Evolutionary conservation across 2,113 vertebrate species (phyloP).

Genomic region (Dolichotis patagonum): DNA sequence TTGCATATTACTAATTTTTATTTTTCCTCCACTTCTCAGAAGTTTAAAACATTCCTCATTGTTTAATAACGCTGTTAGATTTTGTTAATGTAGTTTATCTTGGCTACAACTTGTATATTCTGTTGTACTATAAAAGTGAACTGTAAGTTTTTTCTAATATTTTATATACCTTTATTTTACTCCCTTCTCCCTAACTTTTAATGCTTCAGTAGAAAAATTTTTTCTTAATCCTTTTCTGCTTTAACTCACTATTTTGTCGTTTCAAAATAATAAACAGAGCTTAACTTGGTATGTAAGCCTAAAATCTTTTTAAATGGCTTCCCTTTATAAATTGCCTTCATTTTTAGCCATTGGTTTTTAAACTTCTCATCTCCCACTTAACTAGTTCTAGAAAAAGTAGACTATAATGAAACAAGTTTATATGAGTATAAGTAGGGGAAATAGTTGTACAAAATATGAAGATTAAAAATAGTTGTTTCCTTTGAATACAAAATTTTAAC

Average conservation of each 20-base stretch:
- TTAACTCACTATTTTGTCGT: constrained; percentile 24
- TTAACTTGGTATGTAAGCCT: background rate
- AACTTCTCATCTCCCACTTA: background rate
- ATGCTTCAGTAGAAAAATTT: constrained; percentile 3
- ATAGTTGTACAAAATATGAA: background rate
- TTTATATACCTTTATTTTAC: background rate
- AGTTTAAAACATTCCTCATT: constrained; percentile 39
- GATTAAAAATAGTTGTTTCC: background rate
- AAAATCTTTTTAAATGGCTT: constrained; percentile 36
- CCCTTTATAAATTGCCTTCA: constrained; percentile 46
- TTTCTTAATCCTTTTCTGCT: constrained; percentile 55
- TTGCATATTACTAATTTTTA: constrained; percentile 24
- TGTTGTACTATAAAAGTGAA: constrained; percentile 3
- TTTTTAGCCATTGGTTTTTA: constrained; percentile 21
- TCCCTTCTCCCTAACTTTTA: background rate
- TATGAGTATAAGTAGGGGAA: background rate
- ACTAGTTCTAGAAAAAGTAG: background rate
- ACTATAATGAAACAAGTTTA: background rate
- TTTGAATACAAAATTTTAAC: constrained; percentile 31
- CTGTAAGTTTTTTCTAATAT: background rate
- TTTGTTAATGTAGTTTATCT: constrained; percentile 27
- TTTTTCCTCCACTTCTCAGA: constrained; percentile 24
- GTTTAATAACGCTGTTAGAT: background rate
- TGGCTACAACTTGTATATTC: background rate
- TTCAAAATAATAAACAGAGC: constrained; percentile 21